A percentile compares a stretch with the other conserved stretches of the same genome.
Conservation (phyloP, 2,888 invertebrate species). For the Dryocosmus kuriphilus region DNA sequence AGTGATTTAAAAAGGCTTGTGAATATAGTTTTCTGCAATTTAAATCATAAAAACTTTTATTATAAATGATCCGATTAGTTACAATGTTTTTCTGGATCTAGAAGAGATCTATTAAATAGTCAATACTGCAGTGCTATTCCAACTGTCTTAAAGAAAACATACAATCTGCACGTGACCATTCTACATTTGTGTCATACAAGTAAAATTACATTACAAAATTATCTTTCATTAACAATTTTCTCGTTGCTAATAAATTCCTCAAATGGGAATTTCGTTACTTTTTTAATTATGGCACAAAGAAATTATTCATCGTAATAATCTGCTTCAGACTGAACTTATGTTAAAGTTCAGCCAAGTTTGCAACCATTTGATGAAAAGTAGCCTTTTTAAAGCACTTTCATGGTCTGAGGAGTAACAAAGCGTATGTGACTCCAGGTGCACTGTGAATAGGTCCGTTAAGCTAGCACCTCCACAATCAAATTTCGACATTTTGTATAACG, state of each 20-base stretch:
- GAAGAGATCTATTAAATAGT: not conserved
- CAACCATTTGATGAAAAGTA: not conserved
- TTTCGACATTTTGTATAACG: no score
- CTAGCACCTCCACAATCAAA: no score
- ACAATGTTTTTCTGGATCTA: not conserved
- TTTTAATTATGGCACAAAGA: not conserved
- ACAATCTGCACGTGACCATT: not conserved
- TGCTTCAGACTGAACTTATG: not conserved
- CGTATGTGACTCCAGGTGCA: constrained; percentile 12
- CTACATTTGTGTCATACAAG: no score
- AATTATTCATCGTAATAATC: not conserved
- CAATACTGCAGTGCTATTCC: not conserved
- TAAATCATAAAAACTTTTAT: no score
- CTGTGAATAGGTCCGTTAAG: no score
- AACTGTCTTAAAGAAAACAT: not conserved
- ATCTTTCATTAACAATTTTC: no score
- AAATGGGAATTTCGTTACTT: no score
- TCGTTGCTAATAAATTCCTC: no score
- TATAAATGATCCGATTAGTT: no score
- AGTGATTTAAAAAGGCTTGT: not conserved
- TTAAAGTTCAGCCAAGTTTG: not conserved
- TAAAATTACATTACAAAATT: no score
- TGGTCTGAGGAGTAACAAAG: constrained; percentile 9
- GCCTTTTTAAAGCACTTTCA: not conserved
- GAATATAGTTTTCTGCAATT: not conserved